Conservation (phyloP, 2,888 invertebrate species). For the Tribolium freemani region DNA sequence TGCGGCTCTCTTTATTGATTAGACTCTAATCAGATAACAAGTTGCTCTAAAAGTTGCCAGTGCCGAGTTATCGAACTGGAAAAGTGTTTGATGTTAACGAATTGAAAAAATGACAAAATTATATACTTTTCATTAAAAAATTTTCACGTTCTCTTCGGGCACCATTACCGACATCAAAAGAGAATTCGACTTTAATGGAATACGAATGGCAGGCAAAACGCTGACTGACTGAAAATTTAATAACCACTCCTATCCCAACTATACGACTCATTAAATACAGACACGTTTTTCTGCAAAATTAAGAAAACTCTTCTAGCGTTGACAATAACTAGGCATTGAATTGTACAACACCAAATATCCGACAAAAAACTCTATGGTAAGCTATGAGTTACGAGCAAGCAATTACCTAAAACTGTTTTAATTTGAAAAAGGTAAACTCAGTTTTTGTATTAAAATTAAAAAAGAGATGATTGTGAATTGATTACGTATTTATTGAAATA, state of each 20-base stretch:
- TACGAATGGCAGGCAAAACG: conserved; percentile 27
- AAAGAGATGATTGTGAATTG: no score
- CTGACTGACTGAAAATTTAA: conserved; percentile 24
- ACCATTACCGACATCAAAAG: conserved; percentile 33
- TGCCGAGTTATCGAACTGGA: conserved; percentile 38
- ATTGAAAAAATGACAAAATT: conserved; percentile 47
- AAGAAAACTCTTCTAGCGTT: no score
- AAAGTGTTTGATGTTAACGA: conserved; percentile 50
- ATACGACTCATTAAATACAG: no score
- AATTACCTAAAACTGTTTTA: no score
- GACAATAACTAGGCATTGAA: no score
- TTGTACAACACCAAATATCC: no score
- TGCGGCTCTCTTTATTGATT: conserved; percentile 45
- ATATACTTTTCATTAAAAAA: conserved; percentile 37
- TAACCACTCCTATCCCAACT: background rate
- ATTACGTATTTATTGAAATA: no score
- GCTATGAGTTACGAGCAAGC: no score
- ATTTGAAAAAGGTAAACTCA: no score
- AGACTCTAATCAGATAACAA: conserved; percentile 48
- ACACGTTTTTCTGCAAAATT: no score
- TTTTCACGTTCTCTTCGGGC: conserved; percentile 29
- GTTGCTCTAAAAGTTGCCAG: conserved; percentile 44
- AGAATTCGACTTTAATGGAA: conserved; percentile 6
- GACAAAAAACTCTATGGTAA: no score
- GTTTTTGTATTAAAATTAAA: no score